Evolutionary conservation across 2,113 vertebrate species (phyloP).

Genomic region (Odocoileus virginianus): DNA sequence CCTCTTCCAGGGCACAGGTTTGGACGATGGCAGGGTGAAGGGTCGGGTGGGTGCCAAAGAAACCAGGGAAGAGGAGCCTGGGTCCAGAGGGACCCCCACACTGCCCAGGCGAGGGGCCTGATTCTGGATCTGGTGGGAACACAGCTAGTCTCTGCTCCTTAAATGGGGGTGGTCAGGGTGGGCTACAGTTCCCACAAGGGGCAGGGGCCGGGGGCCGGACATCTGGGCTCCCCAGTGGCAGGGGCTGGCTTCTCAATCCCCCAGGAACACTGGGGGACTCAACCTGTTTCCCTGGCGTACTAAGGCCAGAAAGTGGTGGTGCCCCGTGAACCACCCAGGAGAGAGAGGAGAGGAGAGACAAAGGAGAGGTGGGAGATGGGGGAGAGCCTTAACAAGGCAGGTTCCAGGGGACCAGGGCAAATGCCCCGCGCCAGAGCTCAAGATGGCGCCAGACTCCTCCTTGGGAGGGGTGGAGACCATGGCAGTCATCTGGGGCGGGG

Average conservation of each 20-base stretch:
- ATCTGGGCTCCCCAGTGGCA: not conserved
- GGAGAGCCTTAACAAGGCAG: too few species aligned
- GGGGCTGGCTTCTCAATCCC: not conserved
- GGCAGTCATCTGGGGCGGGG: not conserved
- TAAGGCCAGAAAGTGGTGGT: not conserved
- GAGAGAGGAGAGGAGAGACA: not conserved
- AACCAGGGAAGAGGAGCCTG: not conserved
- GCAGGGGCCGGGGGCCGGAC: too few species aligned
- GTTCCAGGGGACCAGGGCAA: rapidly evolving
- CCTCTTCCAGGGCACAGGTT: conserved; percentile 35
- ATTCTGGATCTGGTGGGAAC: not conserved
- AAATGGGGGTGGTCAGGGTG: not conserved
- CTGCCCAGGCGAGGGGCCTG: not conserved
- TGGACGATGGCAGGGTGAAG: not conserved
- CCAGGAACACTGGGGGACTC: not conserved
- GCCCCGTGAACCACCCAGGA: not conserved
- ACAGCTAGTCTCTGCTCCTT: not conserved
- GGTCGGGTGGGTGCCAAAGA: not conserved
- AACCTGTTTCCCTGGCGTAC: not conserved
- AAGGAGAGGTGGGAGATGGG: not conserved
- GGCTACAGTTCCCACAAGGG: not conserved
- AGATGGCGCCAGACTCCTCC: conserved; percentile 25
- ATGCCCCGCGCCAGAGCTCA: not conserved
- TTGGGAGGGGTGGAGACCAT: not conserved
- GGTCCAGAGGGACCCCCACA: not conserved